phyloP scores from a whole-genome alignment of 2,797 vertebrate genomes.

The Gadopsis bispinosus region DNA sequence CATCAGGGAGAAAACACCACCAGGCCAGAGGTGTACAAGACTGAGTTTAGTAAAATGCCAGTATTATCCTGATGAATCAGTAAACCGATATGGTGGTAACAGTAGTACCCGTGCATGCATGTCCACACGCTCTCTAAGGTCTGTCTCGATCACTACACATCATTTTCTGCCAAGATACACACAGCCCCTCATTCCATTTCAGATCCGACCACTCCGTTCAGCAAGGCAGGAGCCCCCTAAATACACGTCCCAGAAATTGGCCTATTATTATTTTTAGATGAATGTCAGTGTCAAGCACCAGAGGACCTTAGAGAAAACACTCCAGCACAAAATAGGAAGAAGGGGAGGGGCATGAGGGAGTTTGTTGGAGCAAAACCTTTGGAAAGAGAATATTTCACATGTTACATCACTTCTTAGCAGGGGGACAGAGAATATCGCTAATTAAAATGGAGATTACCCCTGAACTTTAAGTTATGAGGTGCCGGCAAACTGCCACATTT shows the following conservation, averaged over 20 bases:
- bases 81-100: constrained; percentile 39
- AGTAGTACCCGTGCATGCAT: constrained; percentile 28
- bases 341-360: not conserved
- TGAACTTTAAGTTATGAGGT: constrained; percentile 74
- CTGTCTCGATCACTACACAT: constrained; percentile 34
- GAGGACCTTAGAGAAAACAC: constrained; percentile 70
- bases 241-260: constrained; percentile 65
- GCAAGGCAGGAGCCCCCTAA: constrained; percentile 62
- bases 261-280: constrained; percentile 77
- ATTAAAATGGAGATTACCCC: constrained; percentile 79
- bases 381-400: constrained; percentile 68
- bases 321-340: constrained; percentile 26
- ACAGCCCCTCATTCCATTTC: constrained; percentile 50
- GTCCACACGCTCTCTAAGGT: constrained; percentile 28
- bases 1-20: not conserved
- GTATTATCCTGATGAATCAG: constrained; percentile 46
- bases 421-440: constrained; percentile 68
- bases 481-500: constrained; percentile 59
- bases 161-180: constrained; percentile 68
- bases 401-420: constrained; percentile 75
- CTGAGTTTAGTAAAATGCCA: constrained; percentile 24
- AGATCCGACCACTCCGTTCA: constrained; percentile 25
- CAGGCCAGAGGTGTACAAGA: constrained; percentile 8
- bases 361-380: constrained; percentile 43
- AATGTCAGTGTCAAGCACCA: constrained; percentile 68